Percentiles rank a stretch among this genome's conserved stretches.
Evolutionary conservation across 2,888 invertebrate species (phyloP).

Genomic region (Chrysolina oricalcia): DNA sequence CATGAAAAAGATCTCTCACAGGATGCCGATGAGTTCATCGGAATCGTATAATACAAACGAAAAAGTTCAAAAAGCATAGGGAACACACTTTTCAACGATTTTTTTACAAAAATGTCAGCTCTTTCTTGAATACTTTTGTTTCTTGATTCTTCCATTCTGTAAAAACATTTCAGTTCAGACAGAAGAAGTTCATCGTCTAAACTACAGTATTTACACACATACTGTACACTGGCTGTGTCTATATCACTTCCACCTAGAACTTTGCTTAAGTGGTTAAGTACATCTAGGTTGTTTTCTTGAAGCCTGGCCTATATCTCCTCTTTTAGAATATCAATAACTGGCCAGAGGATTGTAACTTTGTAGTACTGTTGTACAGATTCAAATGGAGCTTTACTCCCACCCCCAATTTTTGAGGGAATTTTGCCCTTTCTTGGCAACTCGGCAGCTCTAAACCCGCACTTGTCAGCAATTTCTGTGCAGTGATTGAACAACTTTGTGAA

Average conservation of each 20-base stretch:
- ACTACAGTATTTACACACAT: neutral
- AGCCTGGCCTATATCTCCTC: neutral
- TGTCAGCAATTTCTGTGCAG: conserved; percentile 25
- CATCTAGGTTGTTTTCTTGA: neutral
- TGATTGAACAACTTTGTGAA: conserved; percentile 12
- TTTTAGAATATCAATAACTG: conserved; percentile 15
- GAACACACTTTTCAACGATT: neutral
- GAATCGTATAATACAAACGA: too few species aligned
- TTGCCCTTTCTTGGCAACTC: conserved; percentile 11
- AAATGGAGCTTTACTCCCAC: conserved; percentile 2
- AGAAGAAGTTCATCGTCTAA: neutral
- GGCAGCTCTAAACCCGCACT: neutral
- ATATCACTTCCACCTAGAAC: neutral
- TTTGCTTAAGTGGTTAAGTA: too few species aligned
- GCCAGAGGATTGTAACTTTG: conserved; percentile 21
- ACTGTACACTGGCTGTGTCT: neutral
- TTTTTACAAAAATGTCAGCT: too few species aligned
- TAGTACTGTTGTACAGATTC: conserved; percentile 11
- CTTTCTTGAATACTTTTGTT: neutral
- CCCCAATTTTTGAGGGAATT: conserved; percentile 12
- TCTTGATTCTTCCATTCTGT: neutral
- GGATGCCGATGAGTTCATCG: too few species aligned
- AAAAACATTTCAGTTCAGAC: neutral
- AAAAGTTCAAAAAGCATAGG: too few species aligned
- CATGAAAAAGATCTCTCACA: neutral